Evolutionary conservation across 2,888 invertebrate species (phyloP), one percentile per base, ranked within the genome.

Genomic region (Ectemnius cavifrons): DNA sequence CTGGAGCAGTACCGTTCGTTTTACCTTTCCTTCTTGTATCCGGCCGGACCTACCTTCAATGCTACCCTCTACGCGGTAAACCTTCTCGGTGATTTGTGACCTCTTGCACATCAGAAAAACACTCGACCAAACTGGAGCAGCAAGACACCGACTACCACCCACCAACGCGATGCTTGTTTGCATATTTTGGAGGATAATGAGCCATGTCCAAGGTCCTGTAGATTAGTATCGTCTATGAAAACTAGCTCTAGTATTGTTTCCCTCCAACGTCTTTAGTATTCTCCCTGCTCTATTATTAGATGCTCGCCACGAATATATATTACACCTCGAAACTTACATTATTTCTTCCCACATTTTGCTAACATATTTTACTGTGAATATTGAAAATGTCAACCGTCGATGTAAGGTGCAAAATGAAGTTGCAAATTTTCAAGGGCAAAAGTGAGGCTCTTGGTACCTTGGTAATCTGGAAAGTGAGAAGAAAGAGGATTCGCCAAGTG

Each of bases 1-100:
- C 82, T 87, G 75, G 86, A 82, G 81, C 86, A 82, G 81, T 73
- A 71, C 73, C 76, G 76, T 73, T 71, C 65, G 71, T 71, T 62
- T 68, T 52, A 58, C 27, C 74, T 72, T 75, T 73, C 67, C 27
- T 63, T 23, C 13, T 63, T 57, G 56, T 46, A 46, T 28, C 14
- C 14, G 63, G 16, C 60, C 65, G 37, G 28, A 2, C 58, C 58
- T 18, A 59, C 49, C 28, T 28, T 4, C 57, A 37, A 37, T 37
- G 37, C 37, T 37, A 13, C 8, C 8, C 20, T 20, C 20, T 11
- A 14, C 49, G 49, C 11, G 49, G 37, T n/a, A 8, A 23, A 8
- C 60, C 47, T 11, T 57, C 47, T 27, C 61, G 13, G 67, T 74
- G 75, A 78, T 79, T 78, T 78, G 68, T 74, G 75, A 37, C 14